A percentile compares a stretch with the other conserved stretches of the same genome.
Evolutionary conservation across 2,113 vertebrate genomes (phyloP).

Genomic region (Burhinus bistriatus): DNA sequence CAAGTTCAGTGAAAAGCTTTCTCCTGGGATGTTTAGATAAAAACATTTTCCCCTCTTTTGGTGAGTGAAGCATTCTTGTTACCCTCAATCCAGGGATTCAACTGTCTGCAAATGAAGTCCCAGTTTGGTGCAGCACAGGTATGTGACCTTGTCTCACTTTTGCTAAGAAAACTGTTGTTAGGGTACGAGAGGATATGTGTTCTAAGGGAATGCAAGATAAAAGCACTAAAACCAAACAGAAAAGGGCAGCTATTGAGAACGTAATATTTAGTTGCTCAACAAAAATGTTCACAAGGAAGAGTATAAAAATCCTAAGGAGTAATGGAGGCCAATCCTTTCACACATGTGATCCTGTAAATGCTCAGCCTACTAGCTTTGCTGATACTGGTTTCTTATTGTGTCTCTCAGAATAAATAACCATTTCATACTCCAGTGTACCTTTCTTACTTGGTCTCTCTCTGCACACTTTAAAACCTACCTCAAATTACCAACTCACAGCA

Average conservation of each 20-base stretch:
- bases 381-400: background rate
- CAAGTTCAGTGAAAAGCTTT: background rate
- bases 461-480: background rate
- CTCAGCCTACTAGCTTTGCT: background rate
- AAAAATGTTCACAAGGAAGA: background rate
- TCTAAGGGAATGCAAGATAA: background rate
- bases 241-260: background rate
- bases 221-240: background rate
- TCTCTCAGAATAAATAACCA: background rate
- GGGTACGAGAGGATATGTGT: background rate
- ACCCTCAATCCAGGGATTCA: background rate
- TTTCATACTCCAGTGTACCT: background rate
- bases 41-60: background rate
- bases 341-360: rapidly evolving
- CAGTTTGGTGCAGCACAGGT: background rate
- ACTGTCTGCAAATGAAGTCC: background rate
- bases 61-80: background rate
- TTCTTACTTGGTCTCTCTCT: background rate
- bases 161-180: background rate
- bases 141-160: background rate
- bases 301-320: background rate
- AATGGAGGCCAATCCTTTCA: background rate
- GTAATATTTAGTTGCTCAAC: background rate
- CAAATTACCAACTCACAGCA: background rate
- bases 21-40: background rate